Conservation (phyloP, 2,113 vertebrate genomes). For the Megaleporinus macrocephalus region DNA sequence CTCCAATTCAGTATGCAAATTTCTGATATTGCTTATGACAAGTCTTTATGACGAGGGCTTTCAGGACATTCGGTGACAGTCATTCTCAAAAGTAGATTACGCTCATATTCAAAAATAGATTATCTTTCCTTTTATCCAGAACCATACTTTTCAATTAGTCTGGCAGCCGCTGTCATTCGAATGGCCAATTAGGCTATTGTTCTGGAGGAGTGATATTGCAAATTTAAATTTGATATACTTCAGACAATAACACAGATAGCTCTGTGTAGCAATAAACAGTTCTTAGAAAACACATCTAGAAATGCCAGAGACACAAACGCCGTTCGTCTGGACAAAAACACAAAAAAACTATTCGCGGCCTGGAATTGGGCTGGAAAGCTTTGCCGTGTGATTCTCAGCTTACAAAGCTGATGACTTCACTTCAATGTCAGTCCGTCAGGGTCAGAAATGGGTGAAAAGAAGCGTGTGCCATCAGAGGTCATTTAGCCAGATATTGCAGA, state of each 20-base stretch:
- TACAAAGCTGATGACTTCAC: slow-evolving; percentile 2
- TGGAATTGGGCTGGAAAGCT: neutral
- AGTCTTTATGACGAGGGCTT: neutral
- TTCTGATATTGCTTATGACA: slow-evolving; percentile 5
- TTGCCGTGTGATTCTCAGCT: neutral
- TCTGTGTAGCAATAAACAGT: neutral
- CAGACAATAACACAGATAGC: slow-evolving; percentile 8
- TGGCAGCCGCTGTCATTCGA: slow-evolving; percentile 10
- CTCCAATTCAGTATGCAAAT: neutral
- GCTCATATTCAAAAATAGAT: slow-evolving; percentile 33
- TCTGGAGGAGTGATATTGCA: slow-evolving; percentile 8
- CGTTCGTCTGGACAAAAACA: neutral
- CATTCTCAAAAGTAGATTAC: neutral
- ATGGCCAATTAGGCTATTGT: slow-evolving; percentile 9
- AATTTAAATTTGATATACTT: slow-evolving; percentile 20
- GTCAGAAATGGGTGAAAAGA: neutral
- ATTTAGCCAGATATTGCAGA: neutral
- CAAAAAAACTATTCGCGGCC: neutral
- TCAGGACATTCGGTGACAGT: slow-evolving; percentile 4
- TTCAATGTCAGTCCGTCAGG: neutral
- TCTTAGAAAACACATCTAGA: neutral
- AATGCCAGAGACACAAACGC: neutral
- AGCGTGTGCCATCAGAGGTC: neutral
- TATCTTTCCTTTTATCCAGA: slow-evolving; percentile 10
- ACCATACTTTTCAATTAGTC: slow-evolving; percentile 16